phyloP scores from a whole-genome alignment of 2,888 invertebrate genomes.

The Nomada goodeniana region DNA sequence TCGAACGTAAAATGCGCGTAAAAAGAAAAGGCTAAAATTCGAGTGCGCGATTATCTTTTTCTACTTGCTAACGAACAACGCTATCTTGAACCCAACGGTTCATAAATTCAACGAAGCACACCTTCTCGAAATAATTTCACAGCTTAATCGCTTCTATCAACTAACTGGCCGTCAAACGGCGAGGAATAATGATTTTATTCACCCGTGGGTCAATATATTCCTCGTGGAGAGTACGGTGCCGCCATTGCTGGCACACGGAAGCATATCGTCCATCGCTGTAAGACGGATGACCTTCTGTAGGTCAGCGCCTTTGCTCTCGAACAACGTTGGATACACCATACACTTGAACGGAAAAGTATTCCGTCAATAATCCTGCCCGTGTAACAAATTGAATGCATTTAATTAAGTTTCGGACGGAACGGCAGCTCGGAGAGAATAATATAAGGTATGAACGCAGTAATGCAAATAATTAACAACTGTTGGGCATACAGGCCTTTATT shows the following conservation, averaged over 20 bases:
- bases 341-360: conserved; percentile 28
- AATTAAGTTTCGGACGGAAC: conserved; percentile 36
- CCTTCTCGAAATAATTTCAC: conserved; percentile 40
- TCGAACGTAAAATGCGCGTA: too few species aligned
- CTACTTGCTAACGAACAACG: neutral
- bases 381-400: conserved; percentile 46
- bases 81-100: conserved; percentile 16
- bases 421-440: conserved; percentile 28
- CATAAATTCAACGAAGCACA: conserved; percentile 11
- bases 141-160: conserved; percentile 43
- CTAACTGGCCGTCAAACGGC: conserved; percentile 44
- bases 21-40: too few species aligned
- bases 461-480: conserved; percentile 43
- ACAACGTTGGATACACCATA: conserved; percentile 40
- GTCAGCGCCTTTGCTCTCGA: conserved; percentile 77
- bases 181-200: conserved; percentile 65
- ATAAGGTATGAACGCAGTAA: neutral
- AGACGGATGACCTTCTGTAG: conserved; percentile 79
- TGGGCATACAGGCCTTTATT: conserved; percentile 15
- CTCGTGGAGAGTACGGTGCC: conserved; percentile 41
- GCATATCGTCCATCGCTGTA: conserved; percentile 72
- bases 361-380: conserved; percentile 39
- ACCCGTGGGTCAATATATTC: conserved; percentile 61
- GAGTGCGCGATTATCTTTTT: too few species aligned
- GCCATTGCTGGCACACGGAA: conserved; percentile 74